Evolutionary conservation across 2,797 vertebrate genomes (phyloP).

Genomic region (Miichthys miiuy): DNA sequence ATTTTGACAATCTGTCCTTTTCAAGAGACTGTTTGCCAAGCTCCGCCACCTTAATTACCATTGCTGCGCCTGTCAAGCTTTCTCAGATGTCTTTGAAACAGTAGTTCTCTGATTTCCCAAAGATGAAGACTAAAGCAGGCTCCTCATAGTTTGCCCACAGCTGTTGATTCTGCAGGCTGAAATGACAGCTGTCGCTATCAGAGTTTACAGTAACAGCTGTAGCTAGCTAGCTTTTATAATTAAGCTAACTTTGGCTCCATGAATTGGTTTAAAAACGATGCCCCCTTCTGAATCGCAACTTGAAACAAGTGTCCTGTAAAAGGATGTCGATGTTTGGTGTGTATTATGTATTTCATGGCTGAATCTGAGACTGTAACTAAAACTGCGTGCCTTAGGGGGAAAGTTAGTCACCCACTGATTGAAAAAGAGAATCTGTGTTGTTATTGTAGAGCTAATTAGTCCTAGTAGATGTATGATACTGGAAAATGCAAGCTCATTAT

Average conservation of each 20-base stretch:
- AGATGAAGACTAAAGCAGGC: not conserved
- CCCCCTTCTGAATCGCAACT: not conserved
- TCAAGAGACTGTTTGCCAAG: too few relatives aligned
- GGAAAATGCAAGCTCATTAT: not conserved
- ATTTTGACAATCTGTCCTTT: not conserved
- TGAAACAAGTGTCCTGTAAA: not conserved
- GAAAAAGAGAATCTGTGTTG: not conserved
- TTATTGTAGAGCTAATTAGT: not conserved
- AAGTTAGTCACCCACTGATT: not conserved
- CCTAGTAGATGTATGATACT: not conserved
- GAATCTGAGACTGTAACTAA: too few relatives aligned
- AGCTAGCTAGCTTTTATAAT: not conserved
- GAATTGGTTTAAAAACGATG: not conserved
- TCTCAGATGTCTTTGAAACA: not conserved
- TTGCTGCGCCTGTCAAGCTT: not conserved
- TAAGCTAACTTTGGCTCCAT: not conserved
- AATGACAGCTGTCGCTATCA: not conserved
- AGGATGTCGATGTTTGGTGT: not conserved
- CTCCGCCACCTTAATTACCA: not conserved
- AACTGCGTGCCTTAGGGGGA: not conserved
- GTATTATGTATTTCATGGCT: not conserved
- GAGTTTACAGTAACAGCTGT: not conserved
- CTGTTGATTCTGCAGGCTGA: not conserved
- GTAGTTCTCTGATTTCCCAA: not conserved
- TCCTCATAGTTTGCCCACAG: not conserved